Conservation (phyloP, 2,888 invertebrate genomes). For the Podabrus alpinus region DNA sequence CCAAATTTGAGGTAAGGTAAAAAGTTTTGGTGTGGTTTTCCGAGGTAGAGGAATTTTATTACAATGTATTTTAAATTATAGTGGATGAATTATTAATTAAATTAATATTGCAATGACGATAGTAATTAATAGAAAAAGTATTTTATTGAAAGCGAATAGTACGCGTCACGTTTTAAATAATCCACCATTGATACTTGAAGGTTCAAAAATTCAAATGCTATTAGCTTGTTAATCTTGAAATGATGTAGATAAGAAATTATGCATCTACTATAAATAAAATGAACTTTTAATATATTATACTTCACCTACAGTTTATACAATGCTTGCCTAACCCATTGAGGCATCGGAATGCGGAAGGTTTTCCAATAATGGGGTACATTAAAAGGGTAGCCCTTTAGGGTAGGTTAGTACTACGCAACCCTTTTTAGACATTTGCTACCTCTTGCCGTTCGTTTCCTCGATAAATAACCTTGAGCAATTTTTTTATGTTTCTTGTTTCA, state of each 20-base stretch:
- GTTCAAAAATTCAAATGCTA: conserved; percentile 15
- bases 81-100: not conserved
- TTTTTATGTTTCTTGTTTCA: conserved; percentile 40
- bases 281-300: conserved; percentile 21
- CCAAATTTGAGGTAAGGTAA: conserved; percentile 32
- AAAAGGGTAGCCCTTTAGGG: conserved; percentile 45
- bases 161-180: not conserved
- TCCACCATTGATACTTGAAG: conserved; percentile 9
- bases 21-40: conserved; percentile 11
- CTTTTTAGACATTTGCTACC: conserved; percentile 36
- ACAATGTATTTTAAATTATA: no score
- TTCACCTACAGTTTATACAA: conserved; percentile 30
- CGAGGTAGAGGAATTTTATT: not conserved
- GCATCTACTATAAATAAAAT: conserved; percentile 12
- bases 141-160: not conserved
- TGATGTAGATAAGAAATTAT: conserved; percentile 15
- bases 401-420: conserved; percentile 47
- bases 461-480: conserved; percentile 42
- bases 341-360: conserved; percentile 47
- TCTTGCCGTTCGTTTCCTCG: conserved; percentile 35
- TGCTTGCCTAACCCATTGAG: conserved; percentile 35
- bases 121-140: not conserved
- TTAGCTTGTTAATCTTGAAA: conserved; percentile 11
- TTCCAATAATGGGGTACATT: conserved; percentile 42
- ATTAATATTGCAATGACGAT: not conserved